Percentiles rank a stretch among this genome's conserved stretches.
These are phyloP conservation scores for Apteryx mantelli DNA, from an alignment of 2,113 vertebrate species.

Conservation along the genomic window DNA sequence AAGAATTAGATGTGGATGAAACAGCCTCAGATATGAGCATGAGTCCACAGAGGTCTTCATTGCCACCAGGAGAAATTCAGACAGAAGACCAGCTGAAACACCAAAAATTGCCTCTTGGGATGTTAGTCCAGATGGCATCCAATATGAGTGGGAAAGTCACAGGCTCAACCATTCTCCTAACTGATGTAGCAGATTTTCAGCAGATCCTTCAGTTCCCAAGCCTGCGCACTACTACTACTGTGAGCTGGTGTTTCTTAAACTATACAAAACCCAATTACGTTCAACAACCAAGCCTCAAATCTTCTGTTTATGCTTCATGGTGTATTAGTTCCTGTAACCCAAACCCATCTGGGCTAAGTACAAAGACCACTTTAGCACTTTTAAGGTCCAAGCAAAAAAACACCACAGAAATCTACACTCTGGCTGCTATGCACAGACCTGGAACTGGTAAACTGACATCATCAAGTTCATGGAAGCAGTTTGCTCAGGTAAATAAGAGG, in stretches of 20 bases:
- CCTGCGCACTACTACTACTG: slow-evolving; percentile 90
- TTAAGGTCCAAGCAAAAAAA: slow-evolving; percentile 93
- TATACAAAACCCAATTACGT: slow-evolving; percentile 92
- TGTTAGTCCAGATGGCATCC: slow-evolving; percentile 86
- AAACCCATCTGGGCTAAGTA: slow-evolving; percentile 93
- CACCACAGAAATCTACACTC: slow-evolving; percentile 85
- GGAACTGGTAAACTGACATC: slow-evolving; percentile 95
- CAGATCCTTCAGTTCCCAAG: slow-evolving; percentile 93
- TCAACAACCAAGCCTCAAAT: slow-evolving; percentile 81
- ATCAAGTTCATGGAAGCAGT: slow-evolving; percentile 94
- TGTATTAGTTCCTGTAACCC: slow-evolving; percentile 95
- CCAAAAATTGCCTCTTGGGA: slow-evolving; percentile 82
- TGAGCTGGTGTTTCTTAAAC: slow-evolving; percentile 99
- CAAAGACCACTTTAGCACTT: slow-evolving; percentile 92
- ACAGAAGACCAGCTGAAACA: slow-evolving; percentile 73
- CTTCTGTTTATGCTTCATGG: slow-evolving; percentile 96
- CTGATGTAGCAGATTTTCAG: slow-evolving; percentile 86
- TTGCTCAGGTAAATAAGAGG: slow-evolving; percentile 87
- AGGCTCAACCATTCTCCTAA: slow-evolving; percentile 82
- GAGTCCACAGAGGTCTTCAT: slow-evolving; percentile 84
- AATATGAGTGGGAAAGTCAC: slow-evolving; percentile 76
- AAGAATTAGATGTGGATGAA: slow-evolving; percentile 90
- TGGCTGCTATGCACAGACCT: slow-evolving; percentile 88
- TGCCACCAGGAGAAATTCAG: slow-evolving; percentile 78
- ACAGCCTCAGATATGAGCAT: slow-evolving; percentile 82